These are phyloP conservation scores for Mantis religiosa DNA, from an alignment of 2,888 invertebrate species.

Conservation along the genomic window DNA sequence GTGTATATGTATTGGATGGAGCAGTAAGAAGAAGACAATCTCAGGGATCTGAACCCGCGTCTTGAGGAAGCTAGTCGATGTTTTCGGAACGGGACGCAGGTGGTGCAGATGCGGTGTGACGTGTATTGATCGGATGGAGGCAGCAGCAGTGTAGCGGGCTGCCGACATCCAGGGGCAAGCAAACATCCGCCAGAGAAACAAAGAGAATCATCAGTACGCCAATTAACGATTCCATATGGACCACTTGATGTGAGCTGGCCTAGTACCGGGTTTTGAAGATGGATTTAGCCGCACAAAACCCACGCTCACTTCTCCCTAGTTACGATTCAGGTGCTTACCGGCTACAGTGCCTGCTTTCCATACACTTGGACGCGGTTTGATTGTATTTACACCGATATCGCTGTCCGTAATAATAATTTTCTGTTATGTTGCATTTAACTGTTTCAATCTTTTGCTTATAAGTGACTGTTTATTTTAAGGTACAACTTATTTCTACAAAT, in stretches of 20 bases:
- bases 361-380: no score
- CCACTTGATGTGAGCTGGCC: background rate
- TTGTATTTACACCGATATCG: no score
- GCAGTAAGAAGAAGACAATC: no score
- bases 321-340: background rate
- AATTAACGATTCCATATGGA: background rate
- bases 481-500: no score
- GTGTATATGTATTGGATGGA: no score
- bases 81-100: background rate
- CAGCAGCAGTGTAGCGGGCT: background rate
- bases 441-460: no score
- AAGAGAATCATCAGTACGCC: background rate
- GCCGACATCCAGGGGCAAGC: background rate
- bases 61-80: background rate
- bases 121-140: slow-evolving; percentile 12
- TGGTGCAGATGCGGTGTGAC: background rate
- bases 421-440: no score
- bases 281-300: background rate
- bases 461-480: no score
- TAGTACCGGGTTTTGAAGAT: background rate
- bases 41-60: background rate
- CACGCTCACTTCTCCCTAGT: background rate
- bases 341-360: no score
- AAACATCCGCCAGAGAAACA: background rate
- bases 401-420: no score